Evolutionary conservation across 2,113 vertebrate genomes (phyloP).

Genomic region (Nycticryphes semicollaris): DNA sequence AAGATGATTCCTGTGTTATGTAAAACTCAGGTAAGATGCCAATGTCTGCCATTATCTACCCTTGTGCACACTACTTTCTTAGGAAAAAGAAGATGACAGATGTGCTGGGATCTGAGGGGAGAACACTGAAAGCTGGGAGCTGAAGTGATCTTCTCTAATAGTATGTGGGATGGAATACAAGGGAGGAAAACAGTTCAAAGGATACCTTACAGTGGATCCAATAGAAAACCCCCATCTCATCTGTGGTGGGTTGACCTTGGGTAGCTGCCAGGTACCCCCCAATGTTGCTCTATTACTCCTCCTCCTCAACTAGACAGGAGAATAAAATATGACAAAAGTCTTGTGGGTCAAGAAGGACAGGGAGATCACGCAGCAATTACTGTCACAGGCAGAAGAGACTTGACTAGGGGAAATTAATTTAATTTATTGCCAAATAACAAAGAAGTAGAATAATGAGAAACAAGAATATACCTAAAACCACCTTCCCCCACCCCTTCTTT

Average conservation of each 20-base stretch:
- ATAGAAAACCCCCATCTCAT: background rate
- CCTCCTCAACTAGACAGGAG: background rate
- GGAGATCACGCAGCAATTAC: background rate
- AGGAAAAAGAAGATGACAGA: background rate
- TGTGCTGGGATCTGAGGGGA: background rate
- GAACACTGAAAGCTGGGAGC: background rate
- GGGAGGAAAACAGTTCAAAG: background rate
- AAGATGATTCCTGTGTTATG: background rate
- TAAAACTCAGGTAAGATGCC: background rate
- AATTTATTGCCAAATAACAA: background rate
- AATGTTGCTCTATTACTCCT: background rate
- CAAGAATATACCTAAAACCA: background rate
- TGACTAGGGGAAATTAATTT: background rate
- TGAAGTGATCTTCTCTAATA: background rate
- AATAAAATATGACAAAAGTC: background rate
- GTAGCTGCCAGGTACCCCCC: background rate
- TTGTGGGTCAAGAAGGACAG: background rate
- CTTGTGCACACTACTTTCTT: background rate
- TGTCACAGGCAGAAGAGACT: background rate
- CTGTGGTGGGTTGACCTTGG: background rate
- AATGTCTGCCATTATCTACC: background rate
- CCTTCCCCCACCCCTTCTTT: background rate
- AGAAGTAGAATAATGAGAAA: background rate
- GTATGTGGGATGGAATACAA: background rate
- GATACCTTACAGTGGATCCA: background rate